These are phyloP conservation scores for Papio anubis DNA, from an alignment of 2,113 vertebrate species.

Conservation along the genomic window DNA sequence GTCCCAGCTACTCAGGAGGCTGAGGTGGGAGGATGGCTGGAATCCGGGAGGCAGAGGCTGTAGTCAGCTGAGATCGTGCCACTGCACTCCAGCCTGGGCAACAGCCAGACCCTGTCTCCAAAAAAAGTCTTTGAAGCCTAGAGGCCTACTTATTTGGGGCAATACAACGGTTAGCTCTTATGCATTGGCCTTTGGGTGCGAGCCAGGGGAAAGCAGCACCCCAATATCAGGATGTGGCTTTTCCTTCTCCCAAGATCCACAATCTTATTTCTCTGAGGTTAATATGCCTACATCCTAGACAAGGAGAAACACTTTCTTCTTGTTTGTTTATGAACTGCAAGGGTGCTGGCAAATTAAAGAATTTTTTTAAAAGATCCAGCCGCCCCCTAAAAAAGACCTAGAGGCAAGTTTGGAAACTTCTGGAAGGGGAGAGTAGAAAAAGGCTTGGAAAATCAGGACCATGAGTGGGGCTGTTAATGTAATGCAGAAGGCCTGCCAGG, in stretches of 20 bases:
- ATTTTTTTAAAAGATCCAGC: background rate
- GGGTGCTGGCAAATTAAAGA: background rate
- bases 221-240: background rate
- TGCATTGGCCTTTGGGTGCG: background rate
- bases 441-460: background rate
- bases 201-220: background rate
- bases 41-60: no score
- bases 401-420: background rate
- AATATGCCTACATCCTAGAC: background rate
- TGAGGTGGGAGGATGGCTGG: no score
- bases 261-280: background rate
- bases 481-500: background rate
- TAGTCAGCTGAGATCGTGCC: no score
- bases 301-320: background rate
- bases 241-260: background rate
- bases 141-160: background rate
- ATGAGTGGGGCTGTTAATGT: background rate
- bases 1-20: no score
- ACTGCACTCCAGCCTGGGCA: no score
- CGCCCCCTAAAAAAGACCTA: background rate
- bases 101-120: no score
- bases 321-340: background rate
- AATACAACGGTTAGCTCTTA: background rate
- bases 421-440: background rate
- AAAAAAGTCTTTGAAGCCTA: background rate